These are phyloP conservation scores for Himalopsyche japonica DNA, from an alignment of 2,888 invertebrate genomes.

Conservation along the genomic window DNA sequence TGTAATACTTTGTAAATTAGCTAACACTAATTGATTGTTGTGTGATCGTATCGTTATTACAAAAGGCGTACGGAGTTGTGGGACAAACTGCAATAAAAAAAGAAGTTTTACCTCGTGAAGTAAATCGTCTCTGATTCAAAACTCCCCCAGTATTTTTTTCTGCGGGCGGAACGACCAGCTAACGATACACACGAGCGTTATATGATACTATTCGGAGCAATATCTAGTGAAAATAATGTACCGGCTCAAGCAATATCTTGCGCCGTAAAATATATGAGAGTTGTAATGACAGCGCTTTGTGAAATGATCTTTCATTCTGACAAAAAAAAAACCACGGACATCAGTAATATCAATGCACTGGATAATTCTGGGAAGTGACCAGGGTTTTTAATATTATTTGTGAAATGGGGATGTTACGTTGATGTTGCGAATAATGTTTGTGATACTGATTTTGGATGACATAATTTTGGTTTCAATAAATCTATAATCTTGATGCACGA, in stretches of 20 bases:
- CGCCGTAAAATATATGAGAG: background rate
- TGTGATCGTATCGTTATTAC: background rate
- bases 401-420: background rate
- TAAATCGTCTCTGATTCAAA: slow-evolving; percentile 19
- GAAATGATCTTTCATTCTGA: background rate
- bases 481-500: background rate
- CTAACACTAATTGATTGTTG: background rate
- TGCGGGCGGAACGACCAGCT: background rate
- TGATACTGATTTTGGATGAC: background rate
- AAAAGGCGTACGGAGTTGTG: background rate
- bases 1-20: background rate
- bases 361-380: background rate
- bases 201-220: background rate
- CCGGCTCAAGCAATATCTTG: background rate
- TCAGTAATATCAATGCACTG: background rate
- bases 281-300: background rate
- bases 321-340: background rate
- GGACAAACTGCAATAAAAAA: slow-evolving; percentile 22
- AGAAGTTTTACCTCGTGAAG: slow-evolving; percentile 39
- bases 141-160: background rate
- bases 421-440: background rate
- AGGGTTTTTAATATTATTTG: background rate
- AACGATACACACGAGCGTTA: background rate
- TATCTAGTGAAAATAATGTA: background rate
- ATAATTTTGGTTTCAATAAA: background rate